A percentile compares a stretch with the other conserved stretches of the same genome.
These are phyloP conservation scores for Acronicta alni DNA, from an alignment of 2,888 invertebrate genomes.

Conservation along the genomic window DNA sequence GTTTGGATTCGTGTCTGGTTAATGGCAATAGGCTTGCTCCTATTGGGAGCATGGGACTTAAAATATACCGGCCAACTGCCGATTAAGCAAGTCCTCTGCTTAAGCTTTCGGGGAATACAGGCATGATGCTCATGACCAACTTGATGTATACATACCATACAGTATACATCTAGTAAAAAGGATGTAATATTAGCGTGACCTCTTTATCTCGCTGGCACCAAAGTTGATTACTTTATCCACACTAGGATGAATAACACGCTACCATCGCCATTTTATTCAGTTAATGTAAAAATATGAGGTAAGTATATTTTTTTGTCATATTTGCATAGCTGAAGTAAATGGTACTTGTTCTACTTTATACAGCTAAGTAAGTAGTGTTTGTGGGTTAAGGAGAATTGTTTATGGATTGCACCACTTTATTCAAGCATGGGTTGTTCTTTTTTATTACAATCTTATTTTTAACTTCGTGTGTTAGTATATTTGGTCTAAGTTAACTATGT, in stretches of 20 bases:
- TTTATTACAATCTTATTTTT: neutral
- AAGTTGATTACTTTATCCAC: constrained; percentile 45
- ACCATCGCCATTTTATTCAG: constrained; percentile 27
- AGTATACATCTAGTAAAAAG: constrained; percentile 3
- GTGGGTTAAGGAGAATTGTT: neutral
- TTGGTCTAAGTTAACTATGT: too few relatives aligned
- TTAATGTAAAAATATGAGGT: constrained; percentile 32
- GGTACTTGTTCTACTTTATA: neutral
- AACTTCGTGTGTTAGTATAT: neutral
- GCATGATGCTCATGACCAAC: too few relatives aligned
- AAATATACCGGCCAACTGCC: too few relatives aligned
- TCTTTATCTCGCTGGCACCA: constrained; percentile 21
- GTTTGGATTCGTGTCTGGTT: too few relatives aligned
- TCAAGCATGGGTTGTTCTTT: neutral
- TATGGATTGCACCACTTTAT: neutral
- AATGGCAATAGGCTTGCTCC: too few relatives aligned
- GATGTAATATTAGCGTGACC: constrained; percentile 17
- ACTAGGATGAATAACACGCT: constrained; percentile 24
- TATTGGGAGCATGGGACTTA: too few relatives aligned
- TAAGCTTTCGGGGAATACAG: too few relatives aligned
- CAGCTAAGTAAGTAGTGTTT: neutral
- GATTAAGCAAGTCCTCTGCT: too few relatives aligned
- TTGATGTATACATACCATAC: neutral
- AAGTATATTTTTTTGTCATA: constrained; percentile 13
- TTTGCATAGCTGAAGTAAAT: neutral